A percentile compares a stretch with the other conserved stretches of the same genome.
Evolutionary conservation across 2,888 invertebrate genomes (phyloP).

Genomic region (Hoplodrina ambigua): DNA sequence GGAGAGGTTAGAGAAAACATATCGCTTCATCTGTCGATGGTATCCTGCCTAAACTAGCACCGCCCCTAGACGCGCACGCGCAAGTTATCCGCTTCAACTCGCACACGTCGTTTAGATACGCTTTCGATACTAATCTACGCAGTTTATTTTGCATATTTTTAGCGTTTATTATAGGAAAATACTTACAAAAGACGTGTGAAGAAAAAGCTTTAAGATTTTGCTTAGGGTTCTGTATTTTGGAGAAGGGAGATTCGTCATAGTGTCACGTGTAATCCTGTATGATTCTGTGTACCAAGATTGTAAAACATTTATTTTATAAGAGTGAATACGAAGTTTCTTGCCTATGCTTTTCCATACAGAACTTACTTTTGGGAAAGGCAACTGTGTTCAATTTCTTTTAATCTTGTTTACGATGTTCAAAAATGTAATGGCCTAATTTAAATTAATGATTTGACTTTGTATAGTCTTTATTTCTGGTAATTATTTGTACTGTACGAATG

Average conservation of each 20-base stretch:
- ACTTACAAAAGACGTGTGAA: constrained; percentile 24
- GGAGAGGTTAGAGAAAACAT: constrained; percentile 44
- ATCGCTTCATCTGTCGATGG: constrained; percentile 60
- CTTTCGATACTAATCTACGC: constrained; percentile 59
- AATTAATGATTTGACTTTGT: too few species aligned
- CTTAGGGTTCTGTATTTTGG: not conserved
- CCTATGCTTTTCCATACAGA: too few species aligned
- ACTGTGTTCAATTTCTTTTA: too few species aligned
- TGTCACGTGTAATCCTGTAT: too few species aligned
- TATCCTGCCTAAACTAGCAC: constrained; percentile 58
- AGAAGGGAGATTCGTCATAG: not conserved
- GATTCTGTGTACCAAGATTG: too few species aligned
- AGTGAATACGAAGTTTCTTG: too few species aligned
- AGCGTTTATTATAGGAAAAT: constrained; percentile 11
- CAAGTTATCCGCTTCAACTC: constrained; percentile 47
- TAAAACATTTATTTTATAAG: too few species aligned
- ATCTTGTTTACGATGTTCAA: too few species aligned
- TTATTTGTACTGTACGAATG: not conserved
- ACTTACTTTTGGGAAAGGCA: too few species aligned
- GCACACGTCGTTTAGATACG: constrained; percentile 60
- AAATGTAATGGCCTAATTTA: too few species aligned
- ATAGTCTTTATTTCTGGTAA: not conserved
- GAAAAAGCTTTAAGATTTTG: not conserved
- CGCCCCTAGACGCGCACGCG: constrained; percentile 51
- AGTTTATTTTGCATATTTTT: constrained; percentile 57